Base-by-base conservation (phyloP, 2,888 invertebrate genomes). In the Drosophila greeni region DNA sequence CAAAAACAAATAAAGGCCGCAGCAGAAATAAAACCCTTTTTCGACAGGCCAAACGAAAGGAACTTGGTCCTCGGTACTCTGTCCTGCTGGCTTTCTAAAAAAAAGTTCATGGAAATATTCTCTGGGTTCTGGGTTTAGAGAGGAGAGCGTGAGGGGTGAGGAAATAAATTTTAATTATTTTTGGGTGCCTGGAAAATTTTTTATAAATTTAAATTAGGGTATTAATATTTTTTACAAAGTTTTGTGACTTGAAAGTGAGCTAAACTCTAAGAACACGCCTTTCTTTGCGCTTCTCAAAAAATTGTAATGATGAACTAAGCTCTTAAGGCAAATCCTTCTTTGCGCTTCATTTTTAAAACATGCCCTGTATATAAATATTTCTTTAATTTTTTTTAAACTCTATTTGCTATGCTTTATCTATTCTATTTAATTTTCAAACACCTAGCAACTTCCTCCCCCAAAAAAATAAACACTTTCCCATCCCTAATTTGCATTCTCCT, bases 1-100 rank as follows among this genome's bases (percentile, higher is more conserved):
- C 24, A 26, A 37, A 70, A 60, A 65, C 67, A 77, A 79, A 84
- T 73, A 72, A 76, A 83, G 70, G 70, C 66, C 53, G 76, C 43
- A 55, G 67, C 43, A 57, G 60, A 66, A 66, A 73, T 61, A 56
- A 67, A 65, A 76, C 77, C 70, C 58, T 59, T 70, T 73, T 70
- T 69, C 66, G 68, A 67, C 82, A 67, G 65, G 66, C 53, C 36
- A 65, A 65, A 37, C 47, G 69, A 66, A 47, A 68, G 47, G 69
- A 69, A 53, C 70, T 67, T 68, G 51, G 40, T 59, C 48, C 37
- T 33, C 14, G 45, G 45, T n/a, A n/a, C 24, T 20, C 49, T 53
- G 66, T 60, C 69, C 67, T 68, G 67, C 67, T 69, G 67, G 66
- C 67, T 66, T 68, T 68, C 61, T 69, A 39, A 39, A 69, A 20